Base-by-base conservation (phyloP, 2,797 vertebrate genomes). In the Meriones psammophilus region DNA sequence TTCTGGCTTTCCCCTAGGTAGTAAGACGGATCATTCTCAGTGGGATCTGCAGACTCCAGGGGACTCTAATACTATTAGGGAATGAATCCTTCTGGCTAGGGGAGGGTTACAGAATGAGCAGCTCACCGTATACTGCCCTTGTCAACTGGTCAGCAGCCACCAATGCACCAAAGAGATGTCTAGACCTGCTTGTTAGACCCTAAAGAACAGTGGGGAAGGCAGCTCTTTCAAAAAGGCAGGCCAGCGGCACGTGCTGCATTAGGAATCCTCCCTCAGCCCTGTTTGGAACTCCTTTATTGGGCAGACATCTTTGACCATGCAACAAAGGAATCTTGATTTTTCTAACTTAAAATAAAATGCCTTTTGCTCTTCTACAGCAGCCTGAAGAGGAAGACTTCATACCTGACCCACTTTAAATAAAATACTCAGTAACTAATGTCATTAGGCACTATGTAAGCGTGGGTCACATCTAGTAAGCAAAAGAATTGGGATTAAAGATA, bases 241-340 rank as follows among this genome's bases (percentile, higher is more conserved):
- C 8, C 30, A 64, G 42, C 60, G 69, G 77, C 12, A 50, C 62
- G 78, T 42, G 66, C 69, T 54, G 69, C 8, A 60, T 86, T 64
- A 71, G 86, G 88, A 77, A 89, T 84, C 89, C 94, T 46, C 46
- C 78, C 50, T 58, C 68, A 20, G 54, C 56, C n/a, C 81, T 56
- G 28, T 50, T 60, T 33, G n/a, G 81, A 91, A 89, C 62, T 56
- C 62, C 64, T 18, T 15, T 54, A 78, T 30, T 12, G 30, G 30
- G 30, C 77, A 92, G 92, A 68, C 73, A 88, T 78, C 69, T 90
- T 69, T 66, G 56, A 74, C 36, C 22, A 80, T 77, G 54, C 79
- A 96, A 78, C 69, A 93, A 64, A 92, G 58, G 64, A 68, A 79
- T 26, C 92, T 91, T 94, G 64, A 39, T 79, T 97, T 94, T 71